Evolutionary conservation across 1,140 invertebrate genomes (phyloP), one percentile per base, ranked within the genome.

Genomic region (Ips typographus): DNA sequence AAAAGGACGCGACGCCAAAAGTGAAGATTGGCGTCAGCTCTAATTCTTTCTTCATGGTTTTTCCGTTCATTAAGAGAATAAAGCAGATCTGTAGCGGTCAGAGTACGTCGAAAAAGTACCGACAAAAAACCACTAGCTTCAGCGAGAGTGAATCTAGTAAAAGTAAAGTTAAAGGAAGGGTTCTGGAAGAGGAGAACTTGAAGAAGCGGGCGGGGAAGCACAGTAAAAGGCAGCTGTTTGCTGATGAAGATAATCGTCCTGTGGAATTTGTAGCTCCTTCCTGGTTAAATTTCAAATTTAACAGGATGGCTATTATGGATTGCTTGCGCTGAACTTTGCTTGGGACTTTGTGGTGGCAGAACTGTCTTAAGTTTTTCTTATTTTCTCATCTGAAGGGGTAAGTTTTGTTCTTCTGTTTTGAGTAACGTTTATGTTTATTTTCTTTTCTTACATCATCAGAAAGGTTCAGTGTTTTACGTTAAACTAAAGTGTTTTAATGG

Each of bases 21-120:
- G 78, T 89, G 4, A 91, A 91, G 81, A 88, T 92, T 73, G 93
- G 92, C 1, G 88, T 92, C 62, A 88, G 86, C 75, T 85, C 93
- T 3, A 95, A 94, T 80, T 87, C 90, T 47, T 98, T 98, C 83
- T 98, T 95, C 77, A 96, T 96, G 92, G 94, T 97, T 49, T 86
- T 95, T 65, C 95, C 96, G 22, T 98, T 97, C 83, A 88, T 98
- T 3, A 97, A 94, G 77, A 81, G 86, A 2, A 79, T 89, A 58
- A 84, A 87, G 71, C 63, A 64, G 56, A 71, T 79, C 36, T 78
- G 75, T 47, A 72, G 83, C 41, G 53, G 55, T 36, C 57, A 59
- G 39, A 40, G 40, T 47, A 38, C 5, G 44, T 43, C 47, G 40
- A 73, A 66, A 39, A 75, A 73, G 67, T 82, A 84, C 40, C 80